These are phyloP conservation scores for Knipowitschia caucasica DNA, from an alignment of 2,797 vertebrate species.

Conservation along the genomic window DNA sequence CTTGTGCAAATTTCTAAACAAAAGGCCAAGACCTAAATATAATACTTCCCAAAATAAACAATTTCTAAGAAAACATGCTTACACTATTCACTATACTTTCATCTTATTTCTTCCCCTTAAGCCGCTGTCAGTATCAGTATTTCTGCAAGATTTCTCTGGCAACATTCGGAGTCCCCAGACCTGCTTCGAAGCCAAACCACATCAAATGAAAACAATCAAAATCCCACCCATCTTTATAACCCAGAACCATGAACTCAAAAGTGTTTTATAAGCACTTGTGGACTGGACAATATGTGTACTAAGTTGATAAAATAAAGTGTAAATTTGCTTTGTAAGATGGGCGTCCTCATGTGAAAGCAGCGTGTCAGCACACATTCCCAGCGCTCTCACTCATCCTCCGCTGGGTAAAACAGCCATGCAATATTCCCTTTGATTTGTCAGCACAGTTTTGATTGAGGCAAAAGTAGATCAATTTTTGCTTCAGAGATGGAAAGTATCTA, in stretches of 20 bases:
- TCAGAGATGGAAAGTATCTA: constrained; percentile 7
- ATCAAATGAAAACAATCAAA: constrained; percentile 2
- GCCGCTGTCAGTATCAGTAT: neutral
- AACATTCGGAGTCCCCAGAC: neutral
- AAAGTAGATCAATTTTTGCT: constrained; percentile 26
- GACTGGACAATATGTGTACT: constrained; percentile 2
- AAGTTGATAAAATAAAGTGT: constrained; percentile 5
- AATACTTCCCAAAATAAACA: too few species aligned
- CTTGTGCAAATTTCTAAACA: too few species aligned
- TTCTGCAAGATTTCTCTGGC: neutral
- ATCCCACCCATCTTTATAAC: neutral
- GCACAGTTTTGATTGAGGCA: constrained; percentile 32
- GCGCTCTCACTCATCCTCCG: constrained; percentile 36
- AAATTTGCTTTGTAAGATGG: constrained; percentile 17
- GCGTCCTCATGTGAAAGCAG: constrained; percentile 18
- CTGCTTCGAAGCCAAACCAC: neutral
- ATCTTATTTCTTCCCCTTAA: too few species aligned
- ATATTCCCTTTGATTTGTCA: constrained; percentile 55
- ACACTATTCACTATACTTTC: too few species aligned
- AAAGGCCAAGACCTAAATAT: too few species aligned
- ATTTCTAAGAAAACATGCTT: too few species aligned
- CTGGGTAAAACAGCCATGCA: constrained; percentile 22
- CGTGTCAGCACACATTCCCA: constrained; percentile 20
- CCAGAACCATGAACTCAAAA: neutral
- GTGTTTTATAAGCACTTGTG: neutral